phyloP scores from a whole-genome alignment of 2,113 vertebrate genomes.

The Eubucco bourcierii region DNA sequence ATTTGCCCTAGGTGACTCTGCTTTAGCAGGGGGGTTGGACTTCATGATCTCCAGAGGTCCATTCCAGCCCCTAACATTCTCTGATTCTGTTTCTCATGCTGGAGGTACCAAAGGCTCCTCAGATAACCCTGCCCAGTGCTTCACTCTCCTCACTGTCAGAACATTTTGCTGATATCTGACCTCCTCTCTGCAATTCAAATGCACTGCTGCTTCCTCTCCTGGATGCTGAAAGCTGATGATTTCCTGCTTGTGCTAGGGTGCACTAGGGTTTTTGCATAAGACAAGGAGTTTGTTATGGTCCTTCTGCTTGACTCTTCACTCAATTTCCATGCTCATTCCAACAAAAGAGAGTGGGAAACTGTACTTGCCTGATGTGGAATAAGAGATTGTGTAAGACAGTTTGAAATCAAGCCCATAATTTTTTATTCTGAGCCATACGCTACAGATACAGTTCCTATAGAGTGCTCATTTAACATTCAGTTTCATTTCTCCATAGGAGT shows the following conservation, averaged over 20 bases:
- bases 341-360: not conserved
- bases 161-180: not conserved
- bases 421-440: conserved; percentile 1
- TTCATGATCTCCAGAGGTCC: too few species aligned
- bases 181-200: not conserved
- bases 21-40: too few species aligned
- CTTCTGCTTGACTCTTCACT: not conserved
- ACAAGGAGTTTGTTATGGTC: not conserved
- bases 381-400: not conserved
- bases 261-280: not conserved
- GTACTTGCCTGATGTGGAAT: not conserved
- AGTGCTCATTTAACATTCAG: conserved; percentile 36
- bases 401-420: not conserved
- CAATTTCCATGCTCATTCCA: fast-evolving
- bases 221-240: not conserved
- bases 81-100: not conserved
- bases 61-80: too few species aligned
- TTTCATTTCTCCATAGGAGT: conserved; percentile 28
- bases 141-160: not conserved
- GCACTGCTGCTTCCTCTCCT: not conserved
- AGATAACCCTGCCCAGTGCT: not conserved
- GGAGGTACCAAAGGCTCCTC: not conserved
- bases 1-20: too few species aligned
- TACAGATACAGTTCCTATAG: not conserved
- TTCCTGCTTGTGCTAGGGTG: not conserved